Evolutionary conservation across 2,888 invertebrate species (phyloP).

Genomic region (Onthophagus sagittarius): DNA sequence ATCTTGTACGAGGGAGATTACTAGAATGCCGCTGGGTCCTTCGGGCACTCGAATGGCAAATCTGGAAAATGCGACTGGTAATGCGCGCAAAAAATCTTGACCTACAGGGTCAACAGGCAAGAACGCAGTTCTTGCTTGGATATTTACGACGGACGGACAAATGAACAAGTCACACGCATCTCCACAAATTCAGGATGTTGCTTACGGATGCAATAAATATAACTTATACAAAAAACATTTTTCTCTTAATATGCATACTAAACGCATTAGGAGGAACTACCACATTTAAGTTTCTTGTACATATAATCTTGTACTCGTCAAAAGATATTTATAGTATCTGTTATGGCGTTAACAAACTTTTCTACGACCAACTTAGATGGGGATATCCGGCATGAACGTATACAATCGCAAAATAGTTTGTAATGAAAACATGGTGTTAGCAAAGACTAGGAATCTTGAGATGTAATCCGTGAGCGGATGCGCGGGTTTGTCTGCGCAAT

Average conservation of each 20-base stretch:
- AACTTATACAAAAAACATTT: background rate
- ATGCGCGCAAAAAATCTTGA: background rate
- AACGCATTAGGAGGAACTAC: background rate
- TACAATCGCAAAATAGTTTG: background rate
- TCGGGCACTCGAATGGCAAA: background rate
- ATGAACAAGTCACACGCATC: background rate
- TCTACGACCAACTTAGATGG: background rate
- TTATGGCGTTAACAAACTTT: background rate
- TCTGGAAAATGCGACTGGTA: slow-evolving; percentile 11
- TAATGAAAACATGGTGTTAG: background rate
- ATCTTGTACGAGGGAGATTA: slow-evolving; percentile 2
- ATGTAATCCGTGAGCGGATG: background rate
- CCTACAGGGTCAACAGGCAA: background rate
- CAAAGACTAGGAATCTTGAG: background rate
- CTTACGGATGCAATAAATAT: background rate
- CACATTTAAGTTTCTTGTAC: background rate
- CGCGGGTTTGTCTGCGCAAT: background rate
- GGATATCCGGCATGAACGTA: background rate
- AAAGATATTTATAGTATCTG: background rate
- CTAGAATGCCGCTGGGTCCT: slow-evolving; percentile 7
- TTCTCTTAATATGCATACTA: background rate
- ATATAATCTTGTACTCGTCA: background rate
- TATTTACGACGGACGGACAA: background rate
- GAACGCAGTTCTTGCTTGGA: background rate
- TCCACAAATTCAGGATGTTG: background rate